These are phyloP conservation scores for Corythoichthys intestinalis DNA, from an alignment of 2,113 vertebrate species.

Conservation along the genomic window DNA sequence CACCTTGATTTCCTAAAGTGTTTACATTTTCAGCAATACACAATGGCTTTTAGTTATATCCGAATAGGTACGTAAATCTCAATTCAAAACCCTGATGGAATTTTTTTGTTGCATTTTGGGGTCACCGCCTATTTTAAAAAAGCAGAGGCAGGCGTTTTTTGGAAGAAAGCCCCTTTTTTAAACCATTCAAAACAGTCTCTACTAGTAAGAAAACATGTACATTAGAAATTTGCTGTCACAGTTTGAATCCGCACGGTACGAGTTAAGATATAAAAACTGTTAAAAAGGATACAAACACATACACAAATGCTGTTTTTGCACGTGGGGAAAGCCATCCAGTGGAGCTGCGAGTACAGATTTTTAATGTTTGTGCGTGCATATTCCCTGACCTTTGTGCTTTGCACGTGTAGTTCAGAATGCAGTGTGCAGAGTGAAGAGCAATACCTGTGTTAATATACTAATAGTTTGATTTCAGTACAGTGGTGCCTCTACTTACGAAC, in stretches of 20 bases:
- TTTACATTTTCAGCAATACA: constrained; percentile 8
- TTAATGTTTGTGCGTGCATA: constrained; percentile 32
- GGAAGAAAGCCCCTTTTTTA: constrained; percentile 1
- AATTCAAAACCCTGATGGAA: constrained; percentile 7
- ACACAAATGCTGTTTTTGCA: constrained; percentile 35
- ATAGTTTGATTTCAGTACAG: constrained; percentile 4
- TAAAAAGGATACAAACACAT: constrained; percentile 35
- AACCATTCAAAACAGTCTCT: constrained; percentile 7
- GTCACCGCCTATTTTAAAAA: neutral
- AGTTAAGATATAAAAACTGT: constrained; percentile 41
- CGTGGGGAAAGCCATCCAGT: constrained; percentile 39
- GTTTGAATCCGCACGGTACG: constrained; percentile 40
- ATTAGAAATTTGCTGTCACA: constrained; percentile 50
- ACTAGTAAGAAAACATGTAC: constrained; percentile 20
- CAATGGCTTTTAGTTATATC: neutral
- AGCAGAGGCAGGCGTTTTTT: constrained; percentile 9
- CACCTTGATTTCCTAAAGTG: constrained; percentile 29
- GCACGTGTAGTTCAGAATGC: constrained; percentile 61
- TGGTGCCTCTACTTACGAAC: neutral
- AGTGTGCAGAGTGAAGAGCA: constrained; percentile 41
- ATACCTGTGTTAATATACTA: constrained; percentile 8
- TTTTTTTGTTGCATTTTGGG: constrained; percentile 5
- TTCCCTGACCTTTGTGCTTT: constrained; percentile 68
- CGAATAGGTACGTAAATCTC: neutral
- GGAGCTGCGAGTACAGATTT: constrained; percentile 49